phyloP scores from a whole-genome alignment of 2,113 vertebrate species.

The Colistium nudipinnis region DNA sequence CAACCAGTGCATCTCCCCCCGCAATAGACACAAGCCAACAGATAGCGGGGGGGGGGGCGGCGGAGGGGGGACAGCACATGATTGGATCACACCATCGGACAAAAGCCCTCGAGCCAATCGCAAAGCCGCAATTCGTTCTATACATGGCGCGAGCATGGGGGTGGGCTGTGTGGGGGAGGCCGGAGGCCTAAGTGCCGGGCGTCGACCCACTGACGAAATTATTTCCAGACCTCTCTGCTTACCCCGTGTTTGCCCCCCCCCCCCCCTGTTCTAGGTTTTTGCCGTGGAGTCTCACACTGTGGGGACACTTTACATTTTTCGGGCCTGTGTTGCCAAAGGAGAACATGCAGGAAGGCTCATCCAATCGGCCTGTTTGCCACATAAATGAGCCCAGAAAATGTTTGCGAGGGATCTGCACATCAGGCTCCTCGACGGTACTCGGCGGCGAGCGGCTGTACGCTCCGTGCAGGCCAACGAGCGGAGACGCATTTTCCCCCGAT shows the following conservation, averaged over 20 bases:
- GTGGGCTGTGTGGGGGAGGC: constrained; percentile 7
- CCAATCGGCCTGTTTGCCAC: not conserved
- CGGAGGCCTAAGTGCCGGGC: constrained; percentile 46
- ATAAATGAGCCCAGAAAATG: not conserved
- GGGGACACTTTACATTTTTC: constrained; percentile 1
- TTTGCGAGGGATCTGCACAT: not conserved
- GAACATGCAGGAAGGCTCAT: not conserved
- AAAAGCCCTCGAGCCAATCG: constrained; percentile 59
- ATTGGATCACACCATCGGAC: constrained; percentile 70
- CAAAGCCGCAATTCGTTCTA: constrained; percentile 5
- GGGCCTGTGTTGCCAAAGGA: constrained; percentile 1
- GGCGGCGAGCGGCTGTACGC: not conserved
- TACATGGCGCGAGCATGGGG: constrained; percentile 34
- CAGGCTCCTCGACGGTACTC: not conserved
- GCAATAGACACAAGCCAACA: constrained; percentile 1
- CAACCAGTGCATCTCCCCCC: not conserved
- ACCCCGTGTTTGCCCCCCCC: not conserved
- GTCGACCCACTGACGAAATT: constrained; percentile 60
- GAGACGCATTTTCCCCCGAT: constrained; percentile 11
- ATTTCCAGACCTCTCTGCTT: constrained; percentile 68
- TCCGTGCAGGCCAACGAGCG: not conserved
- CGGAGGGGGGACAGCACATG: constrained; percentile 2
- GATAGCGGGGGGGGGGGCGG: constrained; percentile 8
- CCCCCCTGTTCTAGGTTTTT: constrained; percentile 5
- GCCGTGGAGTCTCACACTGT: not conserved